phyloP scores from a whole-genome alignment of 1,140 invertebrate genomes.

The Melipona quadrifasciata region DNA sequence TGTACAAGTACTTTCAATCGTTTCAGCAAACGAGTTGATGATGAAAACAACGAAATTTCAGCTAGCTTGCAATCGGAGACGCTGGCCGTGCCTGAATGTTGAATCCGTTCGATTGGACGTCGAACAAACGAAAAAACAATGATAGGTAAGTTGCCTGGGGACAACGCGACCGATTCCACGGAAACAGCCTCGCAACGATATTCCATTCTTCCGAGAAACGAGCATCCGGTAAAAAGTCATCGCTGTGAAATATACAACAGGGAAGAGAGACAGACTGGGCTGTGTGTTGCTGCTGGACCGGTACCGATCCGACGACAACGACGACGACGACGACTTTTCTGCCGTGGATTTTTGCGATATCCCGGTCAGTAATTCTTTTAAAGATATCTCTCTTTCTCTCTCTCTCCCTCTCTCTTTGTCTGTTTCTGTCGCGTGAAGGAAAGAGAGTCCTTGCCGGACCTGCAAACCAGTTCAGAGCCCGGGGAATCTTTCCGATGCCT shows the following conservation, averaged over 20 bases:
- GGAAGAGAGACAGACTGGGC: no score
- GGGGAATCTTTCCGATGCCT: constrained; percentile 30
- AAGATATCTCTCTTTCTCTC: background rate
- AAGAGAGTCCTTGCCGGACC: constrained; percentile 28
- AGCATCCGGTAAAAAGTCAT: background rate
- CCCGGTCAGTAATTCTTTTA: constrained; percentile 25
- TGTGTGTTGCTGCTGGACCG: background rate
- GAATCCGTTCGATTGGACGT: no score
- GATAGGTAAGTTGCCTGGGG: background rate
- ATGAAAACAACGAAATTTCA: no score
- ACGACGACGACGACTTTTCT: background rate
- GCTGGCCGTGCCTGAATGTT: no score
- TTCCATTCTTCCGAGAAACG: constrained; percentile 18
- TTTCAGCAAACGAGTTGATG: no score
- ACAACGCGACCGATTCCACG: background rate
- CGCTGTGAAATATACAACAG: constrained; percentile 24
- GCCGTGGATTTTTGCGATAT: constrained; percentile 24
- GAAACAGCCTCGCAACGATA: background rate
- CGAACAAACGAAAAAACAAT: background rate
- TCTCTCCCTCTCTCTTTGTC: background rate
- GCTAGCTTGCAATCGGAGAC: no score
- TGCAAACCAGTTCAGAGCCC: constrained; percentile 44
- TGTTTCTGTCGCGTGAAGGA: background rate
- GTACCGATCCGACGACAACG: background rate
- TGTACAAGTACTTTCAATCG: no score